Base-by-base conservation (phyloP, 2,888 invertebrate species). In the Chaetogeoica ovagalla region DNA sequence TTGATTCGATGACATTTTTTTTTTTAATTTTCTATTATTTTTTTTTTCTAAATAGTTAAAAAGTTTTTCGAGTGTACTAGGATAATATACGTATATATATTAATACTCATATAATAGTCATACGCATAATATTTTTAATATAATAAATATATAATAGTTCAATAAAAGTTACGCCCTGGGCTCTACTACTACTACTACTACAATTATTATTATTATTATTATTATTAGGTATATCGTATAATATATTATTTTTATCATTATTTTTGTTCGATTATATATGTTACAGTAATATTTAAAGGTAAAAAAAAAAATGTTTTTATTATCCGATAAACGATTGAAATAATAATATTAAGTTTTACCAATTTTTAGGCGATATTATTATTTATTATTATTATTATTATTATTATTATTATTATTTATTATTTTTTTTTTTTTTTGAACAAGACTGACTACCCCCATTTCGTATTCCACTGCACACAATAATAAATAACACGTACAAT, bases 1-100 rank as follows among this genome's bases (percentile, higher is more conserved):
- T 30, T 30, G 30, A 30, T 30, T 30, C 4, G 1, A 30, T 30
- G 30, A 4, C 30, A 30, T 30, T 30, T 30, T 30, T 30, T 30
- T 30, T 30, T 63, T 39, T 73, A 48, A 48, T 73, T 60, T 68
- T 43, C 43, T 37, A 60, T 74, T n/a, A n/a, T 37, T 59, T 55
- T 59, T 23, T 60, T 62, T 37, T 23, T 30, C 30, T 30, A 4
- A 71, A 71, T 71, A 71, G 71, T 71, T 65, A 8, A 79, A 79
- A 71, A 63, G 79, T 79, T 79, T 79, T 77, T 79, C 70, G 79
- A 79, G 79, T 79, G 79, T 79, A 71, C 65, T 79, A 79, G 71
- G 39, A 79, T 79, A 79, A 76, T 69, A 59, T 15, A 63, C 37
- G 15, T 48, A 48, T 11, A 48, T 48, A 52, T 52, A 48, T 57